Base-by-base conservation (phyloP, 2,797 vertebrate species). In the Chelon labrosus region DNA sequence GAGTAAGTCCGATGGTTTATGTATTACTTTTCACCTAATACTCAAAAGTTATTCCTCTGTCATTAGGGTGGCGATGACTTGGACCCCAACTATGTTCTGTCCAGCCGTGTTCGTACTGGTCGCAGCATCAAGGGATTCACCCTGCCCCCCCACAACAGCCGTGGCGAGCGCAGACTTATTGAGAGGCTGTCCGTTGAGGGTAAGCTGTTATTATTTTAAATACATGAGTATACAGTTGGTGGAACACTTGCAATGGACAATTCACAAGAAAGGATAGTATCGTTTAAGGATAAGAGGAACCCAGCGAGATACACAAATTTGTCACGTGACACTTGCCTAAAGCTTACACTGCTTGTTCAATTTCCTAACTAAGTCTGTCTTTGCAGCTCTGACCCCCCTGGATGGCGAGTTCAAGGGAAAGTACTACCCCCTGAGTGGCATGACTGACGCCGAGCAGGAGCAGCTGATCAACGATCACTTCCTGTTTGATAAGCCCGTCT, bases 401-500 rank as follows among this genome's bases (percentile, higher is more conserved):
- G 94, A 95, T 19, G 98, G 97, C 19, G 97, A 99, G 91, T 96
- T 99, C 89, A 96, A 97, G 75, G 98, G 98, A 56, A 96, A 95
- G 85, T 99, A 98, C 90, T 99, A 97, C 66, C 96, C 97, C 77
- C 91, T 98, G 88, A 97, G 96, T 87, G 94, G 94, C 91, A 98
- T 99, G 98, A 96, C 96, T 0, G 97, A 98, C 2, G 95, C 96
- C 0, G 97, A 99, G 88, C 97, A 99, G 91, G 97, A 99, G 87
- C 96, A 98, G 93, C 96, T 99, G 74, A 99, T 99, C 64, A 89
- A 89, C 72, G 98, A 99, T 88, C 98, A 99, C 91, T 99, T 99
- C 93, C 92, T 99, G 85, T 99, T 99, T 74, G 98, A 99, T 92
- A 99, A 99, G 88, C 98, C 98, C 0, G 96, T 99, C 64, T 99